Percentiles rank a stretch among this genome's conserved stretches.
Evolutionary conservation across 2,113 vertebrate genomes (phyloP).

Genomic region (Capricornis sumatraensis): DNA sequence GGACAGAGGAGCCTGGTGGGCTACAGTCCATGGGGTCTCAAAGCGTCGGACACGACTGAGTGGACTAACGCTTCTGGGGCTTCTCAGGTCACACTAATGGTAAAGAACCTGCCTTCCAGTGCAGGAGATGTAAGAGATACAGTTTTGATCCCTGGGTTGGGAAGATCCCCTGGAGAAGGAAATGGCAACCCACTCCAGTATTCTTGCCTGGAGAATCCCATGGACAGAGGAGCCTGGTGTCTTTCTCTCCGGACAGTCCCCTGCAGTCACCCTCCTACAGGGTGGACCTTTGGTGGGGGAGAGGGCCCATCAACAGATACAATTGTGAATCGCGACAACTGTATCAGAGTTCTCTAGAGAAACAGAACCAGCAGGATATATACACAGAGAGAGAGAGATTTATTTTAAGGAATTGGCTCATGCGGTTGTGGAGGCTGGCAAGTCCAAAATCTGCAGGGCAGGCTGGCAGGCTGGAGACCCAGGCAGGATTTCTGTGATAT

Average conservation of each 20-base stretch:
- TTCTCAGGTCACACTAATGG: background rate
- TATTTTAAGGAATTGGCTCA: conserved; percentile 47
- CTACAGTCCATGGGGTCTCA: background rate
- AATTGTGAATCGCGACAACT: background rate
- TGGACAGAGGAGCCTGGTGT: background rate
- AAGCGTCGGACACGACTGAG: background rate
- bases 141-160: background rate
- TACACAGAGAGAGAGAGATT: background rate
- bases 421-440: background rate
- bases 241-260: background rate
- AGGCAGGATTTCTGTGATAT: background rate
- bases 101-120: background rate
- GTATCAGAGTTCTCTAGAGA: background rate
- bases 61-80: background rate
- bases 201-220: background rate
- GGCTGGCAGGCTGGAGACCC: background rate
- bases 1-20: background rate
- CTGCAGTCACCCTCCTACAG: accelerated
- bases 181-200: background rate
- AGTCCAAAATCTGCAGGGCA: background rate
- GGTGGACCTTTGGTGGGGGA: background rate
- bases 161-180: background rate
- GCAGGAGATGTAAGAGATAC: background rate
- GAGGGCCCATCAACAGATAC: background rate
- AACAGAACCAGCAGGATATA: background rate